A percentile compares a stretch with the other conserved stretches of the same genome.
These are phyloP conservation scores for Xestia xanthographa DNA, from an alignment of 2,888 invertebrate genomes.

Conservation along the genomic window DNA sequence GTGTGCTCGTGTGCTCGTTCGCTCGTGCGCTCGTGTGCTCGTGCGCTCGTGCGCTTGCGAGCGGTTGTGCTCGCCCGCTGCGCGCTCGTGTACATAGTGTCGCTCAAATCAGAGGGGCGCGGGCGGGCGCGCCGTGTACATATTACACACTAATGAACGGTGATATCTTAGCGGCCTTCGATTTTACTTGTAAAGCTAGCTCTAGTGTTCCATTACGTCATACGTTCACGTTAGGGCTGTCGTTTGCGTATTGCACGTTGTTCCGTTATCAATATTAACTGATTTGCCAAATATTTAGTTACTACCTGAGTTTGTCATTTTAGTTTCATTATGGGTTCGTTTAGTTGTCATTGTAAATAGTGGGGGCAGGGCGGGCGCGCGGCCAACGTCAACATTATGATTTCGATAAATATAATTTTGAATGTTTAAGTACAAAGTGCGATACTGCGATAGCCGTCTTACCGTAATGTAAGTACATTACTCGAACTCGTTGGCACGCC, in stretches of 20 bases:
- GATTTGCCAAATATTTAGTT: constrained; percentile 88
- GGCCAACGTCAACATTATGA: constrained; percentile 71
- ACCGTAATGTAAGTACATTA: constrained; percentile 72
- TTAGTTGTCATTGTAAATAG: constrained; percentile 86
- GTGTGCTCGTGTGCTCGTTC: constrained; percentile 3
- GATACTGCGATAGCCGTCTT: constrained; percentile 71
- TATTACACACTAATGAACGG: constrained; percentile 88
- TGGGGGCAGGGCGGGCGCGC: constrained; percentile 72
- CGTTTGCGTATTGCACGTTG: constrained; percentile 76
- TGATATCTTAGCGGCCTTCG: constrained; percentile 91
- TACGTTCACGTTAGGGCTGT: constrained; percentile 75
- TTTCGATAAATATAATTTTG: constrained; percentile 71
- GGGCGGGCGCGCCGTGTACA: constrained; percentile 80
- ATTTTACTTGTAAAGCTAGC: constrained; percentile 90
- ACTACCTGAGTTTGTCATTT: constrained; percentile 77
- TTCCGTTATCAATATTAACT: constrained; percentile 74
- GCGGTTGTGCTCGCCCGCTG: constrained; percentile 41
- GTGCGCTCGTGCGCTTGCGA: not conserved
- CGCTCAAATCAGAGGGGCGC: constrained; percentile 74
- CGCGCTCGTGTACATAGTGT: constrained; percentile 79
- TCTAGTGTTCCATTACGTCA: constrained; percentile 82
- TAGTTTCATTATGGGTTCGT: constrained; percentile 78
- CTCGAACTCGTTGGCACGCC: constrained; percentile 69
- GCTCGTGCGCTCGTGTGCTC: not conserved
- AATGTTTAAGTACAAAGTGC: constrained; percentile 81